Evolutionary conservation across 2,888 invertebrate genomes (phyloP).

Genomic region (Drosophila peninsularis): DNA sequence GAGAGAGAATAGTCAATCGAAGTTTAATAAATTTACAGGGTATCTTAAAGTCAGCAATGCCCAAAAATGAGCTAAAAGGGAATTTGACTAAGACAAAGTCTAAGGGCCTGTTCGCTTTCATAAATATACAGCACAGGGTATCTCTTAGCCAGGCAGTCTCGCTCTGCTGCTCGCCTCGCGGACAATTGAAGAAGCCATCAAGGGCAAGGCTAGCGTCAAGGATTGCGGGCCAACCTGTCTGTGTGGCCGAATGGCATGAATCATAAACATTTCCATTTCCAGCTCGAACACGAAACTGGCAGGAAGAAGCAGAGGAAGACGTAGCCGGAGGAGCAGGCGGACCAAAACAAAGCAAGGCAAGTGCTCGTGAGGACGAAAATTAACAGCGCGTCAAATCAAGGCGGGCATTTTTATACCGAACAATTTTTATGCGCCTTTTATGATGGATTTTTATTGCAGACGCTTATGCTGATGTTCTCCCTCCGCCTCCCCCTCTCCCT

Average conservation of each 20-base stretch:
- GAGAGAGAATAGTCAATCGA: no score
- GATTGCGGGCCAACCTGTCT: conserved; percentile 42
- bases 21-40: background rate
- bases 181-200: conserved; percentile 51
- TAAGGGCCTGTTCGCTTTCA: background rate
- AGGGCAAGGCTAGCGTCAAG: conserved; percentile 17
- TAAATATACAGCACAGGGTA: background rate
- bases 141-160: background rate
- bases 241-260: conserved; percentile 19
- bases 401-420: conserved; percentile 46
- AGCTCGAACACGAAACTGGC: background rate
- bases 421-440: conserved; percentile 72
- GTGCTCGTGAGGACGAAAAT: conserved; percentile 48
- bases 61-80: no score
- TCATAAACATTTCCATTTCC: conserved; percentile 27
- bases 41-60: background rate
- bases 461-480: conserved; percentile 58
- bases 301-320: background rate
- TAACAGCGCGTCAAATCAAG: conserved; percentile 76
- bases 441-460: conserved; percentile 71
- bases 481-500: background rate
- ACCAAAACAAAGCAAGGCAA: conserved; percentile 30
- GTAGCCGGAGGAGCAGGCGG: background rate
- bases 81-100: background rate
- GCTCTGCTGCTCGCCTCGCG: conserved; percentile 24